These are phyloP conservation scores for Gymnodraco acuticeps DNA, from an alignment of 2,797 vertebrate species.

Conservation along the genomic window DNA sequence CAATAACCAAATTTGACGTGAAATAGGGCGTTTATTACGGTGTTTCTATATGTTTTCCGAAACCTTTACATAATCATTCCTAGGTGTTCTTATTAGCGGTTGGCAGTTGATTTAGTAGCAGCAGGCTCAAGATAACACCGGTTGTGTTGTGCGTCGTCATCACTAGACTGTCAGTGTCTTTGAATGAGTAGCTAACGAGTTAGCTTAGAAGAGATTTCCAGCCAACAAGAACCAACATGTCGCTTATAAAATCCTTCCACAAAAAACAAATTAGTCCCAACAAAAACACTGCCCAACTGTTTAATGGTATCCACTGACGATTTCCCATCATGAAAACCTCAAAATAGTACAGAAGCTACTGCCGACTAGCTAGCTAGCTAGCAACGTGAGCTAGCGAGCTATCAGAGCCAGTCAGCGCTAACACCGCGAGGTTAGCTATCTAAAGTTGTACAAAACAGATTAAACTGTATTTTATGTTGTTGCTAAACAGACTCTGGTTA, in stretches of 20 bases:
- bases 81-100: rapidly evolving
- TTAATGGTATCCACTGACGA: neutral
- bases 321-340: neutral
- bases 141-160: slow-evolving; percentile 80
- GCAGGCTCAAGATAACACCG: slow-evolving; percentile 10
- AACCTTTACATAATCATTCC: rapidly evolving
- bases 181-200: slow-evolving; percentile 75
- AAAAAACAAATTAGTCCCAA: rapidly evolving
- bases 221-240: neutral
- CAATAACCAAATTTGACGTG: neutral
- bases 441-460: slow-evolving; percentile 39
- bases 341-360: neutral
- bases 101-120: rapidly evolving
- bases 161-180: slow-evolving; percentile 74
- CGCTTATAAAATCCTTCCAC: neutral
- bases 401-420: slow-evolving; percentile 11
- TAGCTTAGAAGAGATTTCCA: slow-evolving; percentile 41
- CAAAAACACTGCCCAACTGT: rapidly evolving
- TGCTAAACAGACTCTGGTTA: rapidly evolving
- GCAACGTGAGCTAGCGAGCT: slow-evolving; percentile 47
- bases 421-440: slow-evolving; percentile 31
- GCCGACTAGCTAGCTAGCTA: slow-evolving; percentile 45
- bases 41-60: rapidly evolving
- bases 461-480: neutral
- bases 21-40: neutral